These are phyloP conservation scores for Coendou prehensilis DNA, from an alignment of 2,797 vertebrate species.

Conservation along the genomic window DNA sequence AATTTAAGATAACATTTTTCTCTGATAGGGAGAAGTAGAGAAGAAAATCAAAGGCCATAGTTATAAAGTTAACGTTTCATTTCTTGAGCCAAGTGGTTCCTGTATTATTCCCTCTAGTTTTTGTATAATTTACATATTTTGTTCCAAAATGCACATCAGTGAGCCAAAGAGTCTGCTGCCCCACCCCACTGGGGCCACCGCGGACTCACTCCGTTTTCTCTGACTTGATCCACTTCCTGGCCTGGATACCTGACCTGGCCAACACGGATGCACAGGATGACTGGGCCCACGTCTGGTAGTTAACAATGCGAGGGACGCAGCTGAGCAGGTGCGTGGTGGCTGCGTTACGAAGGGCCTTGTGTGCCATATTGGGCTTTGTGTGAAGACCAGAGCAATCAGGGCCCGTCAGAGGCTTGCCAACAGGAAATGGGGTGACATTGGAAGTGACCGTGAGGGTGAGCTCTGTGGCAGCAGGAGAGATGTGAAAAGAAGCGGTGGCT, in stretches of 20 bases:
- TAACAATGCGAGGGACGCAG: background rate
- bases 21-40: background rate
- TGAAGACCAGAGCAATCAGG: background rate
- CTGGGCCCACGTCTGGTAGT: background rate
- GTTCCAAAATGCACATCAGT: background rate
- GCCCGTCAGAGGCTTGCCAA: background rate
- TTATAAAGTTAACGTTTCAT: background rate
- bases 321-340: background rate
- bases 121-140: slow-evolving; percentile 13
- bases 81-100: background rate
- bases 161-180: background rate
- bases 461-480: background rate
- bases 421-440: background rate
- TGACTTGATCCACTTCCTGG: background rate
- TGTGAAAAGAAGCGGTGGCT: background rate
- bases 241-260: background rate
- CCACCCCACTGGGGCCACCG: background rate
- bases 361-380: background rate
- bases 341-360: background rate
- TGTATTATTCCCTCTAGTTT: background rate
- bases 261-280: background rate
- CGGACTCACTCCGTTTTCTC: background rate
- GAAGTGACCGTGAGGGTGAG: background rate
- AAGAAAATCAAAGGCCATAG: background rate
- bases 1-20: slow-evolving; percentile 20